Percentiles rank a stretch among this genome's conserved stretches.
Evolutionary conservation across 2,113 vertebrate genomes (phyloP).

Genomic region (Tetrax tetrax): DNA sequence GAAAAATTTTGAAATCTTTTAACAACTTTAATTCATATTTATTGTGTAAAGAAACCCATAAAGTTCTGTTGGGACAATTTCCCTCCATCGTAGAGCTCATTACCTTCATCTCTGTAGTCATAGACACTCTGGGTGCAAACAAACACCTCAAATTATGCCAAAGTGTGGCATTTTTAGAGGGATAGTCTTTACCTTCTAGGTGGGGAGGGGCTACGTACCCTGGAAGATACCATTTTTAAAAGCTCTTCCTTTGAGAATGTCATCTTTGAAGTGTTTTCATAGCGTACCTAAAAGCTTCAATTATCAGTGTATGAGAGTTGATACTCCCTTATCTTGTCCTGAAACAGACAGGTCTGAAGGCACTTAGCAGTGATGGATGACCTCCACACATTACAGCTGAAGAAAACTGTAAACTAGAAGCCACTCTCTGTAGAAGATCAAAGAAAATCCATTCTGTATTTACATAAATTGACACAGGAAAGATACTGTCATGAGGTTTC

Average conservation of each 20-base stretch:
- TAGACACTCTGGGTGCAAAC: not conserved
- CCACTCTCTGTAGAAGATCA: conserved; percentile 1
- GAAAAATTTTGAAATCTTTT: not conserved
- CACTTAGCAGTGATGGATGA: conserved; percentile 35
- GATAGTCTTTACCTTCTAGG: not conserved
- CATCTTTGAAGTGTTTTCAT: conserved; percentile 27
- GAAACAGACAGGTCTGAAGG: conserved; percentile 30
- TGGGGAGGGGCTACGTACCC: not conserved
- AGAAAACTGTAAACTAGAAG: conserved; percentile 35
- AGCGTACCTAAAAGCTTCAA: conserved; percentile 53
- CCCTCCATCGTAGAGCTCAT: not conserved
- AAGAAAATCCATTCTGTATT: not conserved
- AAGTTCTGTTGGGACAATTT: not conserved
- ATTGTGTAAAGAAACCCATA: not conserved
- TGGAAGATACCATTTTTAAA: not conserved
- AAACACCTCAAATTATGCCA: not conserved
- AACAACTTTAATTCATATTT: not conserved
- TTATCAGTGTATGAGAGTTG: conserved; percentile 9
- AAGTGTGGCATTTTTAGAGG: not conserved
- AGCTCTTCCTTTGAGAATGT: not conserved
- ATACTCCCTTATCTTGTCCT: conserved; percentile 55
- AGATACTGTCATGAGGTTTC: not conserved
- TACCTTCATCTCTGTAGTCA: not conserved
- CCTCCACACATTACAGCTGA: not conserved
- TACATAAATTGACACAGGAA: not conserved